Conservation (phyloP, 2,888 invertebrate genomes). For the Agrochola lota region DNA sequence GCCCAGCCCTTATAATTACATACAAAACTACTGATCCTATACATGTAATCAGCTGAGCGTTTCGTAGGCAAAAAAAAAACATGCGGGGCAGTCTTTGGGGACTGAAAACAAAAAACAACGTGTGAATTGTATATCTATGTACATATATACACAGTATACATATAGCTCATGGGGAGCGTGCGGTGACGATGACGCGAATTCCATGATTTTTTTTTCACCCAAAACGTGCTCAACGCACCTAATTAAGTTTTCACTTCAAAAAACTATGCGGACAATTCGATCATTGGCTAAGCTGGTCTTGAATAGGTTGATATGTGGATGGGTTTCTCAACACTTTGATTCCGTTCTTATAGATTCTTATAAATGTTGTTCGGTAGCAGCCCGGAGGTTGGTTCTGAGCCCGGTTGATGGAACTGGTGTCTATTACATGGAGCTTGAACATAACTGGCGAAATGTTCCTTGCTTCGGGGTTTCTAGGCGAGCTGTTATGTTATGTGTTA, state of each 20-base stretch:
- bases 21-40: slow-evolving; percentile 4
- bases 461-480: no score
- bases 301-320: background rate
- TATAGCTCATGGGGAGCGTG: no score
- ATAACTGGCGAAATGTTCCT: background rate
- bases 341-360: background rate
- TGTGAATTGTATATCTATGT: no score
- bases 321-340: background rate
- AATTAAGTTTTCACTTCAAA: no score
- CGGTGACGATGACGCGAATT: no score
- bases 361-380: no score
- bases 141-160: no score
- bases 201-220: no score
- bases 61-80: background rate
- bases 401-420: background rate
- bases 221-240: no score
- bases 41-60: background rate
- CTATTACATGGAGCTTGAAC: background rate
- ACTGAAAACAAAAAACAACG: no score
- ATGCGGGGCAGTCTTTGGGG: no score
- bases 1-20: slow-evolving; percentile 9
- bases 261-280: background rate
- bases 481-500: no score
- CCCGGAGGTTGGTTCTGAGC: background rate
- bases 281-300: background rate